Evolutionary conservation across 1,140 invertebrate species (phyloP).

Genomic region (Bombus balteatus): DNA sequence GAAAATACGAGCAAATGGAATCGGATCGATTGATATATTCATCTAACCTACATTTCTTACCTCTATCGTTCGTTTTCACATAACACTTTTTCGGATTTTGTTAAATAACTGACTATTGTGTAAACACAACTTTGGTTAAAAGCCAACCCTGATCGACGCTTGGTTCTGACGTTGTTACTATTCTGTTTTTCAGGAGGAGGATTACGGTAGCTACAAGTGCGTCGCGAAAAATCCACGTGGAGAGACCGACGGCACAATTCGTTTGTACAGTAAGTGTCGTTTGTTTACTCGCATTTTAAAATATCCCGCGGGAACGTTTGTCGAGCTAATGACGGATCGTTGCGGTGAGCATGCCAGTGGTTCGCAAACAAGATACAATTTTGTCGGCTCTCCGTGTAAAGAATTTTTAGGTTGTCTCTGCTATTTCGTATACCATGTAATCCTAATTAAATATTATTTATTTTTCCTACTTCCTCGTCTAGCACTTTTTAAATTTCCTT

Average conservation of each 20-base stretch:
- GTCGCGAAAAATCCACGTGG: slow-evolving; percentile 96
- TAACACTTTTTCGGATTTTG: no score
- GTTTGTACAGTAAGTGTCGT: slow-evolving; percentile 92
- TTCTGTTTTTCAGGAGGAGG: slow-evolving; percentile 79
- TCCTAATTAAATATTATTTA: neutral
- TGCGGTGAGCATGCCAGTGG: slow-evolving; percentile 16
- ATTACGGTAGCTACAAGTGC: slow-evolving; percentile 95
- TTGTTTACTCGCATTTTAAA: slow-evolving; percentile 52
- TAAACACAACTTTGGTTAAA: neutral
- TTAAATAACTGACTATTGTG: neutral
- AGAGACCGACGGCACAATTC: slow-evolving; percentile 95
- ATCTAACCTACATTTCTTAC: no score
- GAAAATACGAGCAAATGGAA: no score
- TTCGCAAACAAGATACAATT: neutral
- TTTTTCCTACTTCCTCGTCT: no score
- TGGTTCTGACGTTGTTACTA: neutral
- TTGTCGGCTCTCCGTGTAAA: no score
- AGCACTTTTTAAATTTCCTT: neutral
- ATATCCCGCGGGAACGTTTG: slow-evolving; percentile 57
- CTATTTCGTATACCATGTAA: neutral
- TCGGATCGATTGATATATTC: no score
- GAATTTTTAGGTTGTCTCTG: neutral
- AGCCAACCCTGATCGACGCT: neutral
- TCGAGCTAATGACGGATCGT: slow-evolving; percentile 66
- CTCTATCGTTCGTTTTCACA: no score